phyloP scores from a whole-genome alignment of 2,888 invertebrate genomes.

The Phortica magna region DNA sequence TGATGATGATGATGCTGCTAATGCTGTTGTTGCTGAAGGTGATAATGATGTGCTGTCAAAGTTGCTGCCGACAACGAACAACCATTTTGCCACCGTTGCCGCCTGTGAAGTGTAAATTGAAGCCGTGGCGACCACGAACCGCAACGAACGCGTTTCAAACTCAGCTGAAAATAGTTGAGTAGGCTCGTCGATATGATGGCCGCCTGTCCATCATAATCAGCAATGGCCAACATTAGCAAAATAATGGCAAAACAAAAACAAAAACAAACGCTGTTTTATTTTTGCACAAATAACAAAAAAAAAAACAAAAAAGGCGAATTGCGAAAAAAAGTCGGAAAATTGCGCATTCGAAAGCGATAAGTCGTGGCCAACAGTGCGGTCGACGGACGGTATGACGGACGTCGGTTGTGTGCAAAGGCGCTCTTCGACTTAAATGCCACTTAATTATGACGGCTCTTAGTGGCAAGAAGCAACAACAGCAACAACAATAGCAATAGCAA shows the following conservation, averaged over 20 bases:
- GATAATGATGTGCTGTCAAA: not conserved
- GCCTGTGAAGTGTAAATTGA: not conserved
- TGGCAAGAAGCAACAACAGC: not conserved
- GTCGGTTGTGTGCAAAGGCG: not conserved
- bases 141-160: not conserved
- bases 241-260: not conserved
- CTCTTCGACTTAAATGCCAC: conserved; percentile 9
- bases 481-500: not conserved
- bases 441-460: not conserved
- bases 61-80: not conserved
- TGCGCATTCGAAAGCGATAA: not conserved
- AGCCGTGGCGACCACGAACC: not conserved
- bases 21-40: not conserved
- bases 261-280: too few species aligned
- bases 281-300: too few species aligned
- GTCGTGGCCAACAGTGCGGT: not conserved
- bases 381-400: not conserved
- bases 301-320: not conserved
- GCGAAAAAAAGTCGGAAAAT: not conserved
- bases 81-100: not conserved
- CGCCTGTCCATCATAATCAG: too few species aligned
- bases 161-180: too few species aligned
- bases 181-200: too few species aligned
- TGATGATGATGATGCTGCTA: not conserved
- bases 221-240: not conserved